Conservation (phyloP, 2,797 vertebrate species). For the Ctenopoma multispine region DNA sequence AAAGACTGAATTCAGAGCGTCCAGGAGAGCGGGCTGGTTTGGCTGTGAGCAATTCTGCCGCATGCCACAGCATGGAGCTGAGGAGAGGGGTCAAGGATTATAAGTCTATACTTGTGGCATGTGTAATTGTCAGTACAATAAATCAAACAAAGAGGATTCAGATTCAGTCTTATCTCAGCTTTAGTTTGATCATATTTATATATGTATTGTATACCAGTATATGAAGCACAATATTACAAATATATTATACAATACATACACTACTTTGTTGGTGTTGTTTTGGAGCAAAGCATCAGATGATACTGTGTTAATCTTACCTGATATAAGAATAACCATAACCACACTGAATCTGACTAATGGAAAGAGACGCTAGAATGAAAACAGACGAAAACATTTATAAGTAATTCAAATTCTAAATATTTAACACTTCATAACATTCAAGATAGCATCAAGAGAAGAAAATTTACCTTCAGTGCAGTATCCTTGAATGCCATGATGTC, state of each 20-base stretch:
- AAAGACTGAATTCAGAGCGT: slow-evolving; percentile 68
- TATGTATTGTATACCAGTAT: too few relatives aligned
- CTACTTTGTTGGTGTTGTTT: neutral
- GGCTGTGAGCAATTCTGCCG: slow-evolving; percentile 70
- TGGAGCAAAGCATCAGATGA: neutral
- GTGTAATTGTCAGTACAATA: neutral
- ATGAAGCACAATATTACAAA: neutral
- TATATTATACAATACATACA: neutral
- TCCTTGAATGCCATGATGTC: slow-evolving; percentile 44
- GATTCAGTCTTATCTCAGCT: too few relatives aligned
- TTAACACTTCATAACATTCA: neutral
- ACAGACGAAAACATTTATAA: neutral
- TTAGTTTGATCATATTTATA: too few relatives aligned
- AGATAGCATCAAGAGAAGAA: neutral
- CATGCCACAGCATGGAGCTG: slow-evolving; percentile 44
- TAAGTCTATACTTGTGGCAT: neutral
- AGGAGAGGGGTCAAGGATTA: neutral
- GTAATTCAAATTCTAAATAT: neutral
- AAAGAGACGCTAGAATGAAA: slow-evolving; percentile 44
- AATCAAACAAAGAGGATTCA: neutral
- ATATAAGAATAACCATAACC: slow-evolving; percentile 43
- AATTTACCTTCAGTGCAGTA: slow-evolving; percentile 52
- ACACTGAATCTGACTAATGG: neutral
- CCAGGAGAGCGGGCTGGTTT: slow-evolving; percentile 59
- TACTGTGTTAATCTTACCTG: slow-evolving; percentile 55